These are phyloP conservation scores for Leptothorax acervorum DNA, from an alignment of 2,888 invertebrate species.

Conservation along the genomic window DNA sequence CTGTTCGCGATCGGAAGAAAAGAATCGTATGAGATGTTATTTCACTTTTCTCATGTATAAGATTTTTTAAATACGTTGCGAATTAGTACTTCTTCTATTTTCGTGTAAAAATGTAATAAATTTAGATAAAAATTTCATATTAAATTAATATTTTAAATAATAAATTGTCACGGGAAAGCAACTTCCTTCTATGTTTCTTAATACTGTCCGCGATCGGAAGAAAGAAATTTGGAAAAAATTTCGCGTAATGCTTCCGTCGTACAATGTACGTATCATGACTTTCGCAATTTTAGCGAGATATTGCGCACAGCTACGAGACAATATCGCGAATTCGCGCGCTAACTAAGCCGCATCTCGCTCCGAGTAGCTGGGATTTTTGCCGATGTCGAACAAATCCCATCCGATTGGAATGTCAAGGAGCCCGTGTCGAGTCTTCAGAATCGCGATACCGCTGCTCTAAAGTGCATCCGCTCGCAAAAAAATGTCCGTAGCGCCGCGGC, in stretches of 20 bases:
- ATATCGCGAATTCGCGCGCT: constrained; percentile 17
- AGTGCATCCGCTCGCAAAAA: constrained; percentile 1
- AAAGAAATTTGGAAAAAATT: not conserved
- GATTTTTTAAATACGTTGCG: no score
- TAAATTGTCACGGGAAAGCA: not conserved
- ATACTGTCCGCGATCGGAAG: not conserved
- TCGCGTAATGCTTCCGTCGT: not conserved
- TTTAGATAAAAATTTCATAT: not conserved
- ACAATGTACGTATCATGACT: not conserved
- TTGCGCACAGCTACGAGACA: not conserved
- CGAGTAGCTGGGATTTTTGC: constrained; percentile 21
- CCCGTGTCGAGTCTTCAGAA: constrained; percentile 1
- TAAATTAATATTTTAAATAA: not conserved
- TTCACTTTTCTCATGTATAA: no score
- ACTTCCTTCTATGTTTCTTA: not conserved
- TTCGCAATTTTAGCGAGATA: not conserved
- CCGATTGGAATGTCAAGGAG: constrained; percentile 46
- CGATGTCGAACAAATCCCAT: constrained; percentile 43
- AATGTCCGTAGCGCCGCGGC: constrained; percentile 29
- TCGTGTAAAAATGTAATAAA: not conserved
- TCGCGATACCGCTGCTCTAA: constrained; percentile 13
- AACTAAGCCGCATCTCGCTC: not conserved
- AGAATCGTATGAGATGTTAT: no score
- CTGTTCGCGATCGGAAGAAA: not conserved
- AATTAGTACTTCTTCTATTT: no score